A percentile compares a stretch with the other conserved stretches of the same genome.
Conservation (phyloP, 2,888 invertebrate genomes). For the Tenthredo scrophulariae region DNA sequence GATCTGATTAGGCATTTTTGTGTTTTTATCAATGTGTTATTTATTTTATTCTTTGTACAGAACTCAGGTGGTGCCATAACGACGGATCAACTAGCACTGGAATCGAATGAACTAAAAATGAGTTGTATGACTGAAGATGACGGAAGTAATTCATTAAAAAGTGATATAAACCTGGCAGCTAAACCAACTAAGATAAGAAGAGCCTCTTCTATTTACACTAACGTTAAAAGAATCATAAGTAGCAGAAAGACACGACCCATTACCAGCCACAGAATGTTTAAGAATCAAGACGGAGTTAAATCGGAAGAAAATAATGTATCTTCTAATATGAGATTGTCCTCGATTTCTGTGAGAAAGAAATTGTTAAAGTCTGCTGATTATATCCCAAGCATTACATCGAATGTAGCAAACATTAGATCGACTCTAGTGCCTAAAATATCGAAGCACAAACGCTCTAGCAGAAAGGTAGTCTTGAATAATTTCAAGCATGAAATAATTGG, state of each 20-base stretch:
- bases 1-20: background rate
- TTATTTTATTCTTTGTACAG: conserved; percentile 37
- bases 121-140: conserved; percentile 60
- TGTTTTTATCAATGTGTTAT: background rate
- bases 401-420: conserved; percentile 44
- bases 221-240: conserved; percentile 69
- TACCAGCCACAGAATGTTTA: conserved; percentile 65
- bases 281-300: conserved; percentile 62
- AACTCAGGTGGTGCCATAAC: background rate
- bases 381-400: conserved; percentile 40
- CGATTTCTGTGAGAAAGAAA: conserved; percentile 58
- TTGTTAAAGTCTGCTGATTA: conserved; percentile 59
- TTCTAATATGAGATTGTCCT: conserved; percentile 60
- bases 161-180: conserved; percentile 62
- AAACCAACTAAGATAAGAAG: conserved; percentile 68
- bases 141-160: conserved; percentile 61
- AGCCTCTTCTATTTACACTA: conserved; percentile 67
- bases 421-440: conserved; percentile 21
- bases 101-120: conserved; percentile 63
- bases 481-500: conserved; percentile 54
- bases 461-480: conserved; percentile 54
- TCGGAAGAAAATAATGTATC: conserved; percentile 59
- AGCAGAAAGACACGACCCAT: conserved; percentile 67
- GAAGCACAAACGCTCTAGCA: conserved; percentile 51
- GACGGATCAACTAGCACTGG: conserved; percentile 55